These are phyloP conservation scores for Germaria angustata DNA, from an alignment of 2,888 invertebrate species.

Conservation along the genomic window DNA sequence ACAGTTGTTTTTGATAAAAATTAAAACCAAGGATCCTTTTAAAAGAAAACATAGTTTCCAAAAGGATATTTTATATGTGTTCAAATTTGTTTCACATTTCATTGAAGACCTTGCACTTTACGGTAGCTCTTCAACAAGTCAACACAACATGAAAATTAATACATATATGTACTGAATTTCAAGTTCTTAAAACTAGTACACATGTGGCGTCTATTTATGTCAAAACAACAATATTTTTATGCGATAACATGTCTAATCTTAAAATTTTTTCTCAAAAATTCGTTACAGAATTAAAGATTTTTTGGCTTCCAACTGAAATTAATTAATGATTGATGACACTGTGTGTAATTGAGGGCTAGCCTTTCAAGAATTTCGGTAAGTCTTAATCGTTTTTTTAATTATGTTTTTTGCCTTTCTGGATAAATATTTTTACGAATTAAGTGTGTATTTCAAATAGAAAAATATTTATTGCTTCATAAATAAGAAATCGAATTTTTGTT, in stretches of 20 bases:
- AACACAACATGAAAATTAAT: background rate
- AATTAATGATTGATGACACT: constrained; percentile 6
- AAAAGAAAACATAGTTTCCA: background rate
- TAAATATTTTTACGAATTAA: too few species aligned
- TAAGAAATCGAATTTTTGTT: too few species aligned
- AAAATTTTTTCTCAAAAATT: background rate
- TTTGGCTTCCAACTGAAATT: background rate
- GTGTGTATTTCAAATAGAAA: too few species aligned
- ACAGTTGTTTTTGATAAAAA: background rate
- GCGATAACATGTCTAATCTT: background rate
- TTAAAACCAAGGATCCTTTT: background rate
- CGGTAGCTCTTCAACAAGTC: background rate
- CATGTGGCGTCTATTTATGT: background rate
- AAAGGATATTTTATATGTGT: background rate
- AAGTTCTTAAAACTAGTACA: background rate
- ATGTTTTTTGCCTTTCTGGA: too few species aligned
- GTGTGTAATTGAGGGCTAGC: background rate
- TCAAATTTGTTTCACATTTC: background rate
- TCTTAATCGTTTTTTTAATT: too few species aligned
- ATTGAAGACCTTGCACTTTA: background rate
- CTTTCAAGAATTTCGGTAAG: too few species aligned
- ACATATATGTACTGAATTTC: background rate
- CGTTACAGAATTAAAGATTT: background rate
- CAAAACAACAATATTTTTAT: background rate
- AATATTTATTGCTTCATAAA: too few species aligned